Evolutionary conservation across 2,888 invertebrate genomes (phyloP), one percentile per base, ranked within the genome.

Genomic region (Sphaeridia pumilis): DNA sequence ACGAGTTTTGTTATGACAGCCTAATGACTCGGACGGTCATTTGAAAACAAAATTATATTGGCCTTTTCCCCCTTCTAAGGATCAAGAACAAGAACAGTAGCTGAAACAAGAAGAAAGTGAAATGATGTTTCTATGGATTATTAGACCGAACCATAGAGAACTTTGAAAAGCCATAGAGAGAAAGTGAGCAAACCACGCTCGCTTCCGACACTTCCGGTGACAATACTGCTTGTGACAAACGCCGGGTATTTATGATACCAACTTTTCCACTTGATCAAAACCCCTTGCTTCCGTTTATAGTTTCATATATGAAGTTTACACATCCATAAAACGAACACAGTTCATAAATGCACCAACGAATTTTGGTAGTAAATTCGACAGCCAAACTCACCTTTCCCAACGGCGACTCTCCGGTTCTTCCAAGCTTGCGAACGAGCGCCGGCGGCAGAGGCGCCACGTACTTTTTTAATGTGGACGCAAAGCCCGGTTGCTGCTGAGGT

Each of bases 391-490:
- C 64, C 59, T 64, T 64, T 49, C 64, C 64, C 57, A 64, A 52
- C 22, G 64, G 64, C 55, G 64, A 62, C 17, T 62, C 61, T 10
- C 60, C 57, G n/a, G 45, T 50, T 26, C 64, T 57, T 31, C 64
- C 62, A 50, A 64, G 55, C 50, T 62, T 64, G 20, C 64, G 36
- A n/a, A 59, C 60, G n/a, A 63, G 55, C 4, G 57, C 57, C 42
- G 64, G 64, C 49, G 64, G 64, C 35, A 64, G 56, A 12, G 64
- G 64, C 7, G 61, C 64, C 51, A 58, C 60, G 59, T 60, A 64
- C 56, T 64, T 64, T 35, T 58, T 58, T 17, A 64, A 46, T n/a
- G 54, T 50, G 3, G 62, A 58, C 3, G 64, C 59, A 50, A 61
- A 64, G 43, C 59, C 63, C 3, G 56, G 49, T 20, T 55, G 51